Base-by-base conservation (phyloP, 1,140 invertebrate genomes). In the Ceratina japonica region DNA sequence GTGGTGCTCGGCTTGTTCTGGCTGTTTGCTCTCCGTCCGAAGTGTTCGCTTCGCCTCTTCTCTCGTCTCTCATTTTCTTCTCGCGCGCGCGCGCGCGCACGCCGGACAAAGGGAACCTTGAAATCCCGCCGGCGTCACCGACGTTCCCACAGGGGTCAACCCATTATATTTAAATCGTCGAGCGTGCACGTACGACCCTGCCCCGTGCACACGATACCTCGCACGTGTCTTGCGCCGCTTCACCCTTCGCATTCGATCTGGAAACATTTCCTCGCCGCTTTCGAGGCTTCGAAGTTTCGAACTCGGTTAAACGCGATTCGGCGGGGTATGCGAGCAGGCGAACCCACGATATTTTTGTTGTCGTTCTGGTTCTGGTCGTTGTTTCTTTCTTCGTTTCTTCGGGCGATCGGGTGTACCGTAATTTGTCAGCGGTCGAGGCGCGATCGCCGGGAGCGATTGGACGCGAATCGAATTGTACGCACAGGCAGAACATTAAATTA, bases 111-210 rank as follows among this genome's bases (percentile, higher is more conserved):
- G 83, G 83, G 79, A 74, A 85, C 86, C 83, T 87, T 87, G 86
- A 71, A 78, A 68, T 81, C 81, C 81, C 69, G 51, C n/a, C 27
- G 68, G 76, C 80, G 83, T 87, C 83, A 79, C 77, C 82, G 81
- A 86, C 81, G 79, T 86, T 85, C 71, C 68, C 74, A 68, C 79
- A 84, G 82, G 81, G 86, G 81, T 87, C 84, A 87, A 86, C 73
- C 85, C 63, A 87, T 87, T 87, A 87, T 86, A 87, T 87, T 87
- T 87, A 87, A 87, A 87, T 87, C 77, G 79, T 71, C 66, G 74
- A 80, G 75, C 56, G 63, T 71, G 58, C 7, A 74, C 79, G 61
- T 15, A 61, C 56, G 72, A 51, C 16, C 16, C 13, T 22, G 59
- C 3, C 44, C 44, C 66, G 27, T 52, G 49, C 37, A 18, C 37